These are phyloP conservation scores for Tachyglossus aculeatus DNA, from an alignment of 2,797 vertebrate species.

Conservation along the genomic window DNA sequence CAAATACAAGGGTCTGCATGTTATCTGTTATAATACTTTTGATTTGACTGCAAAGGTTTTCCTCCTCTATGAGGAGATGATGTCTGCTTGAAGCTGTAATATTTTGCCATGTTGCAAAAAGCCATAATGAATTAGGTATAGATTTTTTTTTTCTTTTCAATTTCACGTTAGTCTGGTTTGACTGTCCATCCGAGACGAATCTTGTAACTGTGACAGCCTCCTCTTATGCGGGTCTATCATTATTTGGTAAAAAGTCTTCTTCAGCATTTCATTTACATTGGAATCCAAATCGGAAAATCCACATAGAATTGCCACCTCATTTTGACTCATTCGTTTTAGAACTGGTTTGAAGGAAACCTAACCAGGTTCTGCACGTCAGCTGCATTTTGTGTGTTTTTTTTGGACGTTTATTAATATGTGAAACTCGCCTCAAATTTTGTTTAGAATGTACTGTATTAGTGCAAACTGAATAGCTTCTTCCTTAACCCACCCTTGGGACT, in stretches of 20 bases:
- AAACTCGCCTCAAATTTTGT: conserved; percentile 22
- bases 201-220: conserved; percentile 79
- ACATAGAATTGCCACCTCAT: conserved; percentile 56
- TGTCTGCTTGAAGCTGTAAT: conserved; percentile 86
- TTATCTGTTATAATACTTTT: conserved; percentile 68
- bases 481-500: conserved; percentile 16
- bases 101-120: conserved; percentile 88
- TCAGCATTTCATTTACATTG: conserved; percentile 55
- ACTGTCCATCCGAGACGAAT: conserved; percentile 73
- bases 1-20: conserved; percentile 63
- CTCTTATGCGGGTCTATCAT: conserved; percentile 77
- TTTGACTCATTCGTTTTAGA: conserved; percentile 52
- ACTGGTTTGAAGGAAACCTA: conserved; percentile 38
- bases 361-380: conserved; percentile 30
- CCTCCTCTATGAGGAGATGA: conserved; percentile 93
- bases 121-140: conserved; percentile 86
- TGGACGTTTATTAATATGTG: conserved; percentile 45
- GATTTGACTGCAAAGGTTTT: conserved; percentile 83
- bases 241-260: conserved; percentile 69
- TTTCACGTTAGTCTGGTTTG: conserved; percentile 73
- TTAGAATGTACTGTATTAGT: conserved; percentile 42
- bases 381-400: conserved; percentile 39
- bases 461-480: conserved; percentile 53
- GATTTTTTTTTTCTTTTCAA: conserved; percentile 63
- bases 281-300: conserved; percentile 50